Percentiles rank a stretch among this genome's conserved stretches.
Evolutionary conservation across 2,888 invertebrate genomes (phyloP).

Genomic region (Erebia epiphron): DNA sequence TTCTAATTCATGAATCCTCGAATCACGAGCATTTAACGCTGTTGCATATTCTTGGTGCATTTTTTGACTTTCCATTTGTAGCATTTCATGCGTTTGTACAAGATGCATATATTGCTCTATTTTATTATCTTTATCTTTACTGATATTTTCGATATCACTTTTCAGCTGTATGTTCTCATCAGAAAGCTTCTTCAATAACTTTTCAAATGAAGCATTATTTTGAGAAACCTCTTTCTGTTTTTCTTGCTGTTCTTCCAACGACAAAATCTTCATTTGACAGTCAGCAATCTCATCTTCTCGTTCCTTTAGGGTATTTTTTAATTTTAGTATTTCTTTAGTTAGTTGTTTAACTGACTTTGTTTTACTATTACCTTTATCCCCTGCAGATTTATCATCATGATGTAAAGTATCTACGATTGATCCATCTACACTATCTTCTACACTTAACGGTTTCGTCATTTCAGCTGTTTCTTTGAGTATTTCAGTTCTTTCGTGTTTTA

Average conservation of each 20-base stretch:
- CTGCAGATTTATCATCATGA: conserved; percentile 65
- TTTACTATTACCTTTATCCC: conserved; percentile 66
- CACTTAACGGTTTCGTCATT: conserved; percentile 56
- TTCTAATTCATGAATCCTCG: conserved; percentile 77
- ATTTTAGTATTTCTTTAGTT: conserved; percentile 78
- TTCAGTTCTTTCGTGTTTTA: conserved; percentile 71
- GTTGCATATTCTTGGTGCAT: conserved; percentile 64
- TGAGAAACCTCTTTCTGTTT: conserved; percentile 68
- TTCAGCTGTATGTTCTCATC: conserved; percentile 71
- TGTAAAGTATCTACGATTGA: conserved; percentile 53
- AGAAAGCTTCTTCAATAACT: conserved; percentile 66
- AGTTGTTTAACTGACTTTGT: conserved; percentile 75
- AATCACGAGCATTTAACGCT: conserved; percentile 68
- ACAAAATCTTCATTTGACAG: conserved; percentile 79
- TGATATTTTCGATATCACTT: conserved; percentile 61
- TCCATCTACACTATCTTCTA: conserved; percentile 61
- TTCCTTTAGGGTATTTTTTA: conserved; percentile 77
- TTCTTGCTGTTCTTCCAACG: conserved; percentile 75
- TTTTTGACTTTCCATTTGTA: conserved; percentile 66
- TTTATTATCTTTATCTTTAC: conserved; percentile 56
- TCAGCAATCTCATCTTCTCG: conserved; percentile 79
- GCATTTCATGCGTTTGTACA: conserved; percentile 56
- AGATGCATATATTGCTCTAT: conserved; percentile 55
- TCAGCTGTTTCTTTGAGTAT: conserved; percentile 72
- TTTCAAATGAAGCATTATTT: conserved; percentile 62